Conservation (phyloP, 2,113 vertebrate species). For the Epinephelus lanceolatus region DNA sequence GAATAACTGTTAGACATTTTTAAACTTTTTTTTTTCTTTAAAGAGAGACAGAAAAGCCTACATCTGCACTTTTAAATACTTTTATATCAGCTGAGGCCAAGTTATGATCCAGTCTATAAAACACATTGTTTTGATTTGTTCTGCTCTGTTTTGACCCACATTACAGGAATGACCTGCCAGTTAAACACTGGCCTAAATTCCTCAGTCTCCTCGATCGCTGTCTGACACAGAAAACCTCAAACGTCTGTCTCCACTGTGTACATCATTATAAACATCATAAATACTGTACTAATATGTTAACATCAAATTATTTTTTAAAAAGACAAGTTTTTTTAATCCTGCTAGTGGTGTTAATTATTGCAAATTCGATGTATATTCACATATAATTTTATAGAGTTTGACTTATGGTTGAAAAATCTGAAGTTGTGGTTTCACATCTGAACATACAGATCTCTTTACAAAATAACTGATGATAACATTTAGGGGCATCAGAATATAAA, state of each 20-base stretch:
- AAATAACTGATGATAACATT: too few species aligned
- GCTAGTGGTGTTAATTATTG: too few species aligned
- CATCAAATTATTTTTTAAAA: too few species aligned
- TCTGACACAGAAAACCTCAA: slow-evolving; percentile 6
- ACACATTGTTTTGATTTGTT: slow-evolving; percentile 33
- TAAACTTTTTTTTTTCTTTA: not conserved
- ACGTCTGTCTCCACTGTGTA: not conserved
- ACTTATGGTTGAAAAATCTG: too few species aligned
- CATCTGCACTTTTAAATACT: not conserved
- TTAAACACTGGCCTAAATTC: slow-evolving; percentile 7
- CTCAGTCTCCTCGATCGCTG: not conserved
- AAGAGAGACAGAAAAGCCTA: not conserved
- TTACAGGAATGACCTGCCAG: not conserved
- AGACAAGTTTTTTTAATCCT: too few species aligned
- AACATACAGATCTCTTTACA: too few species aligned
- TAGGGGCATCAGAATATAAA: too few species aligned
- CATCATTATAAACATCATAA: not conserved
- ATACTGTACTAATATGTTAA: not conserved
- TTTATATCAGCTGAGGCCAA: not conserved
- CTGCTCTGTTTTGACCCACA: slow-evolving; percentile 16
- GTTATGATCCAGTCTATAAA: slow-evolving; percentile 8
- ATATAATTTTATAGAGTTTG: too few species aligned
- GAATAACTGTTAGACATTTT: not conserved
- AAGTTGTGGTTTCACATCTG: too few species aligned
- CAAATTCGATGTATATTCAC: too few species aligned